Evolutionary conservation across 2,888 invertebrate genomes (phyloP).

Genomic region (Encarsia formosa): DNA sequence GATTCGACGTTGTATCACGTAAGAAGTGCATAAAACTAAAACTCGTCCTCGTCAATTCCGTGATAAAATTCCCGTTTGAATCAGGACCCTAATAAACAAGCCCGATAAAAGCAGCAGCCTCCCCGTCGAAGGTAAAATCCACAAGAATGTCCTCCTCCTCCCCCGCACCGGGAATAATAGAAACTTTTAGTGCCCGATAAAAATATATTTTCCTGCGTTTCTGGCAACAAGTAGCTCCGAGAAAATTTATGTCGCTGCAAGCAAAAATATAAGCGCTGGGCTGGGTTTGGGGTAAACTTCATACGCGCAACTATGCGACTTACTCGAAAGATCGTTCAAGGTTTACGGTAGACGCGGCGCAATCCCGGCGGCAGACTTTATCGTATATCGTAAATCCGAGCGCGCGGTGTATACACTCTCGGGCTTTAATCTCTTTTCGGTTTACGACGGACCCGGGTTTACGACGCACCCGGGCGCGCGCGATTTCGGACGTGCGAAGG

Average conservation of each 20-base stretch:
- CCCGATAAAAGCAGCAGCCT: constrained; percentile 12
- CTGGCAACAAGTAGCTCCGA: constrained; percentile 16
- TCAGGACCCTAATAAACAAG: no score
- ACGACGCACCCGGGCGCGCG: constrained; percentile 29
- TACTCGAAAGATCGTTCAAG: constrained; percentile 45
- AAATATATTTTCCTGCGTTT: constrained; percentile 19
- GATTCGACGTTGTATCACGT: no score
- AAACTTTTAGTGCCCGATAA: constrained; percentile 26
- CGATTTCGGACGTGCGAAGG: neutral
- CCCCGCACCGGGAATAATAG: constrained; percentile 17
- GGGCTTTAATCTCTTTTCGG: constrained; percentile 46
- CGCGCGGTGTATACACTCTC: constrained; percentile 38
- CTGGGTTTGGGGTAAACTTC: neutral
- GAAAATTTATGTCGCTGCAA: constrained; percentile 20
- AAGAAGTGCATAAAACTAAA: no score
- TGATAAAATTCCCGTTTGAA: no score
- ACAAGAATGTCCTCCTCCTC: constrained; percentile 1
- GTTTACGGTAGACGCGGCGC: constrained; percentile 45
- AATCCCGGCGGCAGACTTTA: constrained; percentile 49
- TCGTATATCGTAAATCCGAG: constrained; percentile 48
- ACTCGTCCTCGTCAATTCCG: no score
- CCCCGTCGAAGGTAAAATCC: constrained; percentile 2
- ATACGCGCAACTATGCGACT: constrained; percentile 34
- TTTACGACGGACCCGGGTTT: constrained; percentile 45
- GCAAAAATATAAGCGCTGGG: neutral